phyloP scores from a whole-genome alignment of 2,113 vertebrate species.

The Balaeniceps rex region DNA sequence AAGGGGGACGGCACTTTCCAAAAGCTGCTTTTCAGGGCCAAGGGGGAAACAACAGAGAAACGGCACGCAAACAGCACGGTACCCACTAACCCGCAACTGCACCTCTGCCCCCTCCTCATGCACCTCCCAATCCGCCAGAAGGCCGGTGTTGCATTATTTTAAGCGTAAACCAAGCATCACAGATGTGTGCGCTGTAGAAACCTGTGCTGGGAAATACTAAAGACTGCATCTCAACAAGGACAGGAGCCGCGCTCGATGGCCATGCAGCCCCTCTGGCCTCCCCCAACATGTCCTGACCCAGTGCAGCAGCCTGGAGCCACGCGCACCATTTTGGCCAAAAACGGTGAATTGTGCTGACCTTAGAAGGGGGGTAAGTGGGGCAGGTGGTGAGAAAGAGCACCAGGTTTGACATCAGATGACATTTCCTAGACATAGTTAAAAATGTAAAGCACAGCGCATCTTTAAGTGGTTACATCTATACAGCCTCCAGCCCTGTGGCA shows the following conservation, averaged over 20 bases:
- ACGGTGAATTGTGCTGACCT: not conserved
- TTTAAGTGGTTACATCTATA: not conserved
- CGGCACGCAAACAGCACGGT: fast-evolving
- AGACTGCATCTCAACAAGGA: not conserved
- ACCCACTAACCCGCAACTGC: not conserved
- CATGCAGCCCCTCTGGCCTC: not conserved
- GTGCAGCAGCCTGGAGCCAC: not conserved
- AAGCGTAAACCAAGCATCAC: not conserved
- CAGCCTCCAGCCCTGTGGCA: not conserved
- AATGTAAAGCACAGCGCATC: not conserved
- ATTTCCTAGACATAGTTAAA: not conserved
- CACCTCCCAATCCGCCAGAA: not conserved
- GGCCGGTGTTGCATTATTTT: not conserved
- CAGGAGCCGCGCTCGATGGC: fast-evolving
- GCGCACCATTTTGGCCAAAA: fast-evolving
- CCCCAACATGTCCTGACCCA: fast-evolving
- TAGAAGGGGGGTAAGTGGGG: not conserved
- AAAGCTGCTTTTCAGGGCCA: not conserved
- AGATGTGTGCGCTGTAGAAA: not conserved
- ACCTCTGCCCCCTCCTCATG: not conserved
- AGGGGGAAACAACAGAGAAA: not conserved
- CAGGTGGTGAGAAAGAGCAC: not conserved
- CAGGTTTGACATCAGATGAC: not conserved
- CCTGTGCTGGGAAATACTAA: not conserved
- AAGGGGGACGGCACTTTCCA: not conserved